Base-by-base conservation (phyloP, 53 echinoderm and acorn worm species). In the Apostichopus leukothele region DNA sequence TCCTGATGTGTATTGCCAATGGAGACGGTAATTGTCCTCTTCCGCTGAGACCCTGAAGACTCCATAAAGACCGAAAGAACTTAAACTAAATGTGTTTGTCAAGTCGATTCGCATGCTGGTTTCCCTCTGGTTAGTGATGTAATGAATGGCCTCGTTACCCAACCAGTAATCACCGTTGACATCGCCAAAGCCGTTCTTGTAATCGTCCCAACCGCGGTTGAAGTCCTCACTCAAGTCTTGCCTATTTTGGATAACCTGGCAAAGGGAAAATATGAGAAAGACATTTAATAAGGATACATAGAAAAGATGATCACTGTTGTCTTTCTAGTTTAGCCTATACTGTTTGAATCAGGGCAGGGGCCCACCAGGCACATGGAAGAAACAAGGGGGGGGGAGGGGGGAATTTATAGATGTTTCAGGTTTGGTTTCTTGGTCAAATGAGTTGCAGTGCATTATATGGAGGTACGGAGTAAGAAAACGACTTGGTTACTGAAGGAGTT, bases 241-340 rank as follows among this genome's bases (percentile, higher is more conserved):
- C n/a, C 80, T 80, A 18, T 80, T 80, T 54, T 80, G 80, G 57
- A 80, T 16, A 16, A 80, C 80, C 80, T 57, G 57, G 7, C 10
- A 57, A 57, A 57, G 57, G 39, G 2, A 39, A 39, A 39, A 39
- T 39, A 39, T 39, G 39, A 39, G 39, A 39, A 39, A 39, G 39
- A 39, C 39, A 3, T 39, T 39, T 39, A 39, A 39, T 39, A 39
- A 39, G 39, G 39, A 39, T 39, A 39, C 39, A 39, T 39, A 3
- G 39, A 39, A 39, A 3, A 39, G 39, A 39, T 39, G 39, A 39
- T 39, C 39, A 39, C 39, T 39, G 39, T 39, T 39, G 39, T 39
- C 3, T 39, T 39, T 3, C 39, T 39, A 39, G 39, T 39, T 39
- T 39, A 39, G 39, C 3, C 39, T 39, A 39, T 39, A 39, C 39